phyloP scores from a whole-genome alignment of 2,888 invertebrate genomes.

The Branchipolynoe longqiensis region DNA sequence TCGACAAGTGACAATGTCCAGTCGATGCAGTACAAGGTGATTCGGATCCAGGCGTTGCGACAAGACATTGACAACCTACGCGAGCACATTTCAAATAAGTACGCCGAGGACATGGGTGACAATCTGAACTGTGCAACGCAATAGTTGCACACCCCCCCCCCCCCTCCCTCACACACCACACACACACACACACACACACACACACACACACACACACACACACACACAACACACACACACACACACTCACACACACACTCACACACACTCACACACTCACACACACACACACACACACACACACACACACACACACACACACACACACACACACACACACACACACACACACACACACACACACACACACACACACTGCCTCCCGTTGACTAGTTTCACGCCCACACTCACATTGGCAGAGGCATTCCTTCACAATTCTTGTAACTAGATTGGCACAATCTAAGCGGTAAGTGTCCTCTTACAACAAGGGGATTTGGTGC shows the following conservation, averaged over 20 bases:
- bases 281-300: too few species aligned
- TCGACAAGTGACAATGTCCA: slow-evolving; percentile 46
- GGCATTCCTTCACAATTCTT: too few species aligned
- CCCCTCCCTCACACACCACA: background rate
- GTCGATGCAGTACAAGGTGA: slow-evolving; percentile 61
- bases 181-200: background rate
- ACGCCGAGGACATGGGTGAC: slow-evolving; percentile 79
- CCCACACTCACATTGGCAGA: too few species aligned
- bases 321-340: too few species aligned
- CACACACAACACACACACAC: background rate
- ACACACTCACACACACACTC: background rate
- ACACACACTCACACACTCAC: too few species aligned
- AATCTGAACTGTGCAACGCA: slow-evolving; percentile 78
- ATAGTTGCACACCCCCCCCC: slow-evolving; percentile 61
- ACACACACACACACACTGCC: too few species aligned
- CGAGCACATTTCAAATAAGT: slow-evolving; percentile 77
- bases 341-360: too few species aligned
- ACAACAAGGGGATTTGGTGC: too few species aligned
- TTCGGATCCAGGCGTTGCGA: slow-evolving; percentile 72
- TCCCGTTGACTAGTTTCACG: too few species aligned
- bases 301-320: too few species aligned
- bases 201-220: background rate
- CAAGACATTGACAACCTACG: slow-evolving; percentile 76
- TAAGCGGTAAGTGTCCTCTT: too few species aligned
- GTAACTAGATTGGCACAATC: too few species aligned